Evolutionary conservation across 2,797 vertebrate species (phyloP).

Genomic region (Eulemur coronatus): DNA sequence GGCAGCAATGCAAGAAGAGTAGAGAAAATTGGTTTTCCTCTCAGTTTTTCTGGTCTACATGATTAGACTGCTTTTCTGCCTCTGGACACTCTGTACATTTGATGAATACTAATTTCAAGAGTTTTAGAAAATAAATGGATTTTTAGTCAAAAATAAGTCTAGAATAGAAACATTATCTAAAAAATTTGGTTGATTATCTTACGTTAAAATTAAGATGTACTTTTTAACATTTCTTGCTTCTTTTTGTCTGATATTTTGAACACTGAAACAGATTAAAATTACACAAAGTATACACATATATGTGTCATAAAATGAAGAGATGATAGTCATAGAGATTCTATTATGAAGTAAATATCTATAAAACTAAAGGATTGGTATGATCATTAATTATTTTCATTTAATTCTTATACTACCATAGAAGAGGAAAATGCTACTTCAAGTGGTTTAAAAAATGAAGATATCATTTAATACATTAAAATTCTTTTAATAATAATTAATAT

Average conservation of each 20-base stretch:
- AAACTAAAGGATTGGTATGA: neutral
- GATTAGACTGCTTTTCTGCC: neutral
- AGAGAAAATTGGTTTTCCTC: conserved; percentile 21
- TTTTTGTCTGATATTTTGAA: neutral
- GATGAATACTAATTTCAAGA: neutral
- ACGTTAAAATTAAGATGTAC: neutral
- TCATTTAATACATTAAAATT: neutral
- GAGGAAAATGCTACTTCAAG: neutral
- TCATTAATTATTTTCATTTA: neutral
- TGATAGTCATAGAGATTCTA: neutral
- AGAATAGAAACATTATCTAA: neutral
- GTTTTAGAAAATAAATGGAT: neutral
- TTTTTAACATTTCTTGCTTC: neutral
- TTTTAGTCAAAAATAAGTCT: neutral
- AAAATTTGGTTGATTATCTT: neutral
- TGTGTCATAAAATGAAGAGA: neutral
- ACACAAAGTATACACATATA: neutral
- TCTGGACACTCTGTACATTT: neutral
- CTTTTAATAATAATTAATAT: neutral
- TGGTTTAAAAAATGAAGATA: neutral
- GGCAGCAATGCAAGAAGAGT: neutral
- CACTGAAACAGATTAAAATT: neutral
- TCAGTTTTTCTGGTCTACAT: neutral
- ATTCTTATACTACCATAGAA: neutral
- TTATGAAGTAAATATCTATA: neutral